Base-by-base conservation (phyloP, 2,888 invertebrate species). In the Galerucella pusilla region DNA sequence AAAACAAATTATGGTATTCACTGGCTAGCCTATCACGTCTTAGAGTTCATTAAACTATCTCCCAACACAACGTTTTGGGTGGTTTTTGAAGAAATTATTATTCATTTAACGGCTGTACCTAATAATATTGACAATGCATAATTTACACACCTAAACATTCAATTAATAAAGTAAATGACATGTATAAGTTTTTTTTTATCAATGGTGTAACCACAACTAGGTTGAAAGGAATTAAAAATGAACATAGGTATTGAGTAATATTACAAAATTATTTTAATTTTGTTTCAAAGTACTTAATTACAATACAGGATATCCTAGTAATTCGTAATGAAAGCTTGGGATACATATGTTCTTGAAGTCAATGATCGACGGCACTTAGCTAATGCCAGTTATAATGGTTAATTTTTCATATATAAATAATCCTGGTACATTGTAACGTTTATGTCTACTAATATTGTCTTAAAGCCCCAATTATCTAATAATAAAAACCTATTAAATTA, bases 41-140 rank as follows among this genome's bases (percentile, higher is more conserved):
- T 63, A 61, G 49, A 69, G 69, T 69, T 69, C 69, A 69, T 11
- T 69, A 60, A 69, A 69, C 63, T 63, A 49, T 42, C 20, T 61
- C 12, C 61, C 0, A 60, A 69, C 45, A 61, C 59, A 69, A 69
- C 69, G 16, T 70, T 63, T 63, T 61, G 49, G 57, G 61, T 25
- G 20, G 46, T 61, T 70, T 70, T 70, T 70, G n/a, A 63, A 70
- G 28, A 70, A 63, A 52, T 45, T 61, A 66, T 66, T 66, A 11
- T 10, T 66, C 16, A 46, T 49, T 66, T 10, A 66, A 20, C 20
- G 46, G 12, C 16, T 49, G 66, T 25, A 46, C 25, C 14, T n/a
- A n/a, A 42, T 42, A 64, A 64, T 64, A 64, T 64, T 35, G 14
- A 64, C 35, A 64, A 35, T 6, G 64, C 16, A 64, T 64, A 64